A percentile compares a stretch with the other conserved stretches of the same genome.
Evolutionary conservation across 2,888 invertebrate genomes (phyloP).

Genomic region (Pseudococcus viburni): DNA sequence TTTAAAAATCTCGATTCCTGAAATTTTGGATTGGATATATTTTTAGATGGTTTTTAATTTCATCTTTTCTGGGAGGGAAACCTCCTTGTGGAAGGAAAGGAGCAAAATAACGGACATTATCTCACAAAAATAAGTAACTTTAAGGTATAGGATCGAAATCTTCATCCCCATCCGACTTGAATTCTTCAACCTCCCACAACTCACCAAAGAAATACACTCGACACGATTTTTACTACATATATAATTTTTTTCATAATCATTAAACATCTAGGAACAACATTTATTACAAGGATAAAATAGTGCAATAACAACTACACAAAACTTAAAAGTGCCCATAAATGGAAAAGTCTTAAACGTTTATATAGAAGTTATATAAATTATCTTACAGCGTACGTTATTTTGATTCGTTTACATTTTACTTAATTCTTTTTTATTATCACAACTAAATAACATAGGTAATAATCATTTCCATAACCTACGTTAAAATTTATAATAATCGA

Average conservation of each 20-base stretch:
- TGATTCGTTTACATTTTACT: slow-evolving; percentile 32
- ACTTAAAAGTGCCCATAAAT: slow-evolving; percentile 46
- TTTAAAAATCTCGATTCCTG: too few species aligned
- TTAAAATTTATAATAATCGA: slow-evolving; percentile 36
- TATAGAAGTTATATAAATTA: slow-evolving; percentile 48
- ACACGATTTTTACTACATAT: slow-evolving; percentile 30
- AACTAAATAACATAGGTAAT: slow-evolving; percentile 31
- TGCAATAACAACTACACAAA: slow-evolving; percentile 58
- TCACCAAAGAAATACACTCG: not conserved
- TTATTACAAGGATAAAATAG: slow-evolving; percentile 60
- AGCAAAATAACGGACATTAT: too few species aligned
- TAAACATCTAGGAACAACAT: slow-evolving; percentile 62
- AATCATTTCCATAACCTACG: slow-evolving; percentile 24
- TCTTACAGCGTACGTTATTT: slow-evolving; percentile 50
- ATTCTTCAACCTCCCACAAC: too few species aligned
- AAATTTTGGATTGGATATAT: too few species aligned
- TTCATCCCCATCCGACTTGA: too few species aligned
- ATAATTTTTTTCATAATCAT: slow-evolving; percentile 44
- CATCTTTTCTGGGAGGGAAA: too few species aligned
- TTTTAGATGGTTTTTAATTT: too few species aligned
- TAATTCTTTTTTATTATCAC: slow-evolving; percentile 35
- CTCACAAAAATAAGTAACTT: too few species aligned
- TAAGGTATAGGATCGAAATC: too few species aligned
- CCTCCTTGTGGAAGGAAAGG: too few species aligned
- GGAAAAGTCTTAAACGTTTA: slow-evolving; percentile 49